Percentiles rank a stretch among this genome's conserved stretches.
Evolutionary conservation across 2,797 vertebrate genomes (phyloP).

Genomic region (Chelon auratus): DNA sequence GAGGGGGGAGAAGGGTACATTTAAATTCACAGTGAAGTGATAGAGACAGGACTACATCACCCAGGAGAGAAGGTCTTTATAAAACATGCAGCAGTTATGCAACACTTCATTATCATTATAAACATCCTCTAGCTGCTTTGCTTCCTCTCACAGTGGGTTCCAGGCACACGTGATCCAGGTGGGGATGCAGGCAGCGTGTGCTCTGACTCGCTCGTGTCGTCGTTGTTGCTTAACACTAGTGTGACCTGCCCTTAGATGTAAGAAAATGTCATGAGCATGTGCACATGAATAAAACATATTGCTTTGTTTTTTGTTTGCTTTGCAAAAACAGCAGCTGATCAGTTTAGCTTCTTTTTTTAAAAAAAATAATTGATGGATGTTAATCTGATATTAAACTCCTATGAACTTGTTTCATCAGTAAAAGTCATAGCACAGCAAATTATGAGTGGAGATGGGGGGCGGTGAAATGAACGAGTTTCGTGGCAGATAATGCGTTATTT

Average conservation of each 20-base stretch:
- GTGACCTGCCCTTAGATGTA: constrained; percentile 14
- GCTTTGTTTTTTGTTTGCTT: not conserved
- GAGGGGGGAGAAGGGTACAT: not conserved
- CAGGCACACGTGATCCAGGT: not conserved
- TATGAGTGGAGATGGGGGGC: not conserved
- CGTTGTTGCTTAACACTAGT: not conserved
- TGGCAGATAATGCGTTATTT: too few species aligned
- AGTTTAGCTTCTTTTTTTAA: not conserved
- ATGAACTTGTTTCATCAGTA: not conserved
- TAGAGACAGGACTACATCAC: constrained; percentile 16
- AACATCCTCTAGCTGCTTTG: constrained; percentile 24
- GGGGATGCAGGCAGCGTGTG: not conserved
- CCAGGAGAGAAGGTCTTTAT: constrained; percentile 20
- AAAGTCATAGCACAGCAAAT: not conserved
- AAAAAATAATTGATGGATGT: not conserved
- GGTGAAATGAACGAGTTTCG: too few species aligned
- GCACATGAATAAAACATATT: constrained; percentile 1
- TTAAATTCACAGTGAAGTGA: constrained; percentile 3
- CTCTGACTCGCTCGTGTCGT: not conserved
- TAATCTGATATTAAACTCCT: not conserved
- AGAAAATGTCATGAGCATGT: not conserved
- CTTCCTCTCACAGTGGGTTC: constrained; percentile 2
- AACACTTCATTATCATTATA: constrained; percentile 35
- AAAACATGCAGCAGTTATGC: constrained; percentile 32
- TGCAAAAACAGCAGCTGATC: not conserved